Base-by-base conservation (phyloP, 2,113 vertebrate species). In the Pelecanoides urinatrix region DNA sequence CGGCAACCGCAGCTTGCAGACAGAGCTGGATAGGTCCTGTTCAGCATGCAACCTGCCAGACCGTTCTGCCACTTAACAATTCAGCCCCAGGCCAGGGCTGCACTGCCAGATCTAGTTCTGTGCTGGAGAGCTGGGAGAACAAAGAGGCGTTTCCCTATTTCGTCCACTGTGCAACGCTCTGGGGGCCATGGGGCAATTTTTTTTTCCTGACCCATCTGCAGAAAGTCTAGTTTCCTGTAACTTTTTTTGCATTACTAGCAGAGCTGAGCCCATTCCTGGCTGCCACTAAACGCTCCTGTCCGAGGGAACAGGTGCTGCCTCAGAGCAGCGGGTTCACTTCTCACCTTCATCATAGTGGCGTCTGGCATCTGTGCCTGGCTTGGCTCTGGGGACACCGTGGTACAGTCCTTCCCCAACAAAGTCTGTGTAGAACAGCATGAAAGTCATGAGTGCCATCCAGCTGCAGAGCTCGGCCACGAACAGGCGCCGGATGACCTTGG, bases 371-470 rank as follows among this genome's bases (percentile, higher is more conserved):
- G 98, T 98, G 82, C 98, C 99, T 0, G 98, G 98, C 76, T 97
- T 90, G 22, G 99, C 99, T 53, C 98, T 94, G 76, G 99, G 99
- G n/a, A 98, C 93, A 0, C 99, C 99, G 0, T 98, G 96, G 97
- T 99, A 99, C 25, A 99, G 97, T 40, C 98, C 98, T 79, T 99
- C 99, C 1, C 99, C 99, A 5, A 99, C 96, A 1, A 99, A 99
- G 82, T 99, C 99, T 0, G 99, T 99, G 96, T 99, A 99, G 95
- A 99, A 99, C 10, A 99, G 97, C 52, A 98, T 98, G 97, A 99
- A 99, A 0, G 98, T 99, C 99, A 99, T 99, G 56, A 99, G 97
- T 0, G 98, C 98, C 98, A 98, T 99, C 99, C 99, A 99, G 96
- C 98, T 99, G 97, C 98, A 99, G 36, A 99, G 97, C 96, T 99